Evolutionary conservation across 1,140 invertebrate species (phyloP), one percentile per base, ranked within the genome.

Genomic region (Hypothenemus hampei): DNA sequence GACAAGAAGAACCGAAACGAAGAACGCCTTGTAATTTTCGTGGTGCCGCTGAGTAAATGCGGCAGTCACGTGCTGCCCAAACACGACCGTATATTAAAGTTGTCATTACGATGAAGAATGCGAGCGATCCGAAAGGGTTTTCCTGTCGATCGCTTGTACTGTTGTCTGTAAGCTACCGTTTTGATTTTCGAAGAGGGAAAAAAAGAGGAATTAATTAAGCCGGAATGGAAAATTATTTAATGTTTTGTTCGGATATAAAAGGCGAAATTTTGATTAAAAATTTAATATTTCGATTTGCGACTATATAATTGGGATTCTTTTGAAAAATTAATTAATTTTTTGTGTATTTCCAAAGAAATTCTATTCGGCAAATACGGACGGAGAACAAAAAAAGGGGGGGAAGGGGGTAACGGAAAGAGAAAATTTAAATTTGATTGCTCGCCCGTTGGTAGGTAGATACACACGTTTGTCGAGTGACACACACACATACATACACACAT

Each of bases 231-330:
- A 39, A 39, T 16, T 39, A n/a, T 16, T 39, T 39, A 39, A 39
- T 39, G 19, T 39, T 39, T 15, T 8, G 18, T 18, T 39, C 0
- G 36, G 19, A 18, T 18, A 23, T 43, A 21, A 43, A 43, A 43
- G 40, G 22, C 7, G 11, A n/a, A n/a, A n/a, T 15, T 47, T 37
- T 49, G 47, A 49, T 49, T 49, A 49, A 49, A 39, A 49, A 33
- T 49, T 49, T 49, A 49, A 49, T 49, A 49, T 24, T 39, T 49
- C 31, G 10, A 10, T 43, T n/a, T 15, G 13, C 8, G 13, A 29
- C 18, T 13, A 22, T 16, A n/a, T 16, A 6, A 35, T 19, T 18
- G 16, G 45, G 45, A 47, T 35, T 35, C 26, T 47, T 47, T 47
- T 47, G 31, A 47, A 36, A 19, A 22, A 36, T 47, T 47, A 29